Base-by-base conservation (phyloP, 2,797 vertebrate genomes). In the Tokudaia tokunoshimensis region DNA sequence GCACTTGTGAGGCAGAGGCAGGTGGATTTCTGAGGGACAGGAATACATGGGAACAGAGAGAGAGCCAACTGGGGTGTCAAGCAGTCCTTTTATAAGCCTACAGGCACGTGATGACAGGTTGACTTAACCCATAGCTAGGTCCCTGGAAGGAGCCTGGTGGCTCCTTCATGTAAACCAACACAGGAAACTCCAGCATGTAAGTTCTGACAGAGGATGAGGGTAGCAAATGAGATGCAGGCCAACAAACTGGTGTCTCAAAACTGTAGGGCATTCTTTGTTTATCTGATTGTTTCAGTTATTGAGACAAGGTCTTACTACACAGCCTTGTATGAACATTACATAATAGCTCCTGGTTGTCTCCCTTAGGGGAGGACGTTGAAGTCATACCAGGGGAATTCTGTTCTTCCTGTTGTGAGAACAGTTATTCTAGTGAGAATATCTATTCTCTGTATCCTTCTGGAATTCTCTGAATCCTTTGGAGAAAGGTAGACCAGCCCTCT, bases 371-470 rank as follows among this genome's bases (percentile, higher is more conserved):
- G 47, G 70, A 82, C 24, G 78, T 4, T 61, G 76, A 59, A 10
- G 52, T 37, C 34, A 2, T 78, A 70, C 88, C 41, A 85, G 7
- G 34, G 29, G 70, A 76, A 15, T 59, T 94, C 65, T 85, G 11
- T 44, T 72, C 78, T 95, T 74, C 41, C 26, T 3, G 80, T 65
- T 74, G 81, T 86, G 55, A 63, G 47, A 63, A 67, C 63, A 75
- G 72, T 91, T 72, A 47, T 93, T 93, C 59, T 81, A 44, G 82
- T 29, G 61, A 89, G 90, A 95, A 78, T 44, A 14, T 72, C 37
- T 61, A 44, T 13, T 87, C 41, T 74, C 17, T 86, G 17, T 78
- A 55, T 83, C 76, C 63, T 65, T 96, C 94, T 90, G 67, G 63
- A 63, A 50, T 78, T 50, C 29, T 78, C 44, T 86, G 83, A n/a